Base-by-base conservation (phyloP, 2,797 vertebrate genomes). In the Hozukius guyotensis region DNA sequence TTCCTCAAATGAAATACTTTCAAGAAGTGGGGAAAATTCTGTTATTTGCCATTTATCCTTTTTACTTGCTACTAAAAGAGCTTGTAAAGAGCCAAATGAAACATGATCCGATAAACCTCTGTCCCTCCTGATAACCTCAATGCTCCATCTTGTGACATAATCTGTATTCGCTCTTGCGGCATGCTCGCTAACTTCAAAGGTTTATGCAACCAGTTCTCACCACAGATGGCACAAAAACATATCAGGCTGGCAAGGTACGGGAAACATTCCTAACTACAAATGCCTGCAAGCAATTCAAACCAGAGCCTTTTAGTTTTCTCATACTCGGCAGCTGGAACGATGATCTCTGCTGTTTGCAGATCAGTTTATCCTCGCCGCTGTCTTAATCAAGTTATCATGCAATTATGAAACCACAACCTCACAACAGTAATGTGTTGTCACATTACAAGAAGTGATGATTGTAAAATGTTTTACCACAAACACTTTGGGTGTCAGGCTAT, bases 331-430 rank as follows among this genome's bases (percentile, higher is more conserved):
- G 27, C 8, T 60, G 22, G 60, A 75, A 53, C 22, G 8, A 73
- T 38, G 55, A 68, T 75, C 49, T 72, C 38, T 77, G 70, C 52
- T 22, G 61, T 46, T 38, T 69, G 5, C 55, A 72, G 25, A 61
- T 75, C 34, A 31, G 38, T 67, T 69, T 66, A 16, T 74, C 52
- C 67, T 73, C 34, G 31, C 65, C 61, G 29, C 18, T 72, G 11
- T 55, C 38, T 49, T 53, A 71, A 77, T 74, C 10, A 60, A 31
- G 66, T 18, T 69, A 65, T 55, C 29, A 57, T 55, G 34, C 24
- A 70, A 67, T 76, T 64, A 75, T 79, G 4, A 75, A 77, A 84
- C 70, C 52, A 42, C 75, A 77, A 22, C 42, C 46, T 66, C 42
- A 61, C 62, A 73, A 53, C 67, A 56, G 46, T 64, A 69, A 46